Percentiles rank a stretch among this genome's conserved stretches.
These are phyloP conservation scores for Perca schrenkii DNA, from an alignment of 2,113 vertebrate species.

Conservation along the genomic window DNA sequence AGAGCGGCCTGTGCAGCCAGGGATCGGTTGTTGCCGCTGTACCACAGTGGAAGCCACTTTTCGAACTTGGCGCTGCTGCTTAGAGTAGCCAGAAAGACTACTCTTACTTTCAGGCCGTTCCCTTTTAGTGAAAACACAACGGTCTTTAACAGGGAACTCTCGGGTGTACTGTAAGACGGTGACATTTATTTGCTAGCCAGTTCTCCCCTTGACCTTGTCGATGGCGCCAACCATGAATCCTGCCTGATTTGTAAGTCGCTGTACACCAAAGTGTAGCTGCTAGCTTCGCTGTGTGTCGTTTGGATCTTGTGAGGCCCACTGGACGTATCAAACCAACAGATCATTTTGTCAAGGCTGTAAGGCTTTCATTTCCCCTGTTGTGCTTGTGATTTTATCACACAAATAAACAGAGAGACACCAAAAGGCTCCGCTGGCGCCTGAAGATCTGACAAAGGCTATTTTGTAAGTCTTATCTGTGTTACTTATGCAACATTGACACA, in stretches of 20 bases:
- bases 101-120: neutral
- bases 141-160: neutral
- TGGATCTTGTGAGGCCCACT: slow-evolving; percentile 48
- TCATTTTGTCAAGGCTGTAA: slow-evolving; percentile 56
- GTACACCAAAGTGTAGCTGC: neutral
- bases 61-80: neutral
- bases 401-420: slow-evolving; percentile 66
- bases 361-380: slow-evolving; percentile 75
- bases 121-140: slow-evolving; percentile 7
- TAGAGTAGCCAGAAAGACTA: neutral
- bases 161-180: neutral
- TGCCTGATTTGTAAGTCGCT: neutral
- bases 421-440: slow-evolving; percentile 52
- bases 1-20: no score
- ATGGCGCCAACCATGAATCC: neutral
- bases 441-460: slow-evolving; percentile 64
- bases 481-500: slow-evolving; percentile 57
- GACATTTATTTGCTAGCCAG: slow-evolving; percentile 11
- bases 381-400: slow-evolving; percentile 68
- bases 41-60: no score
- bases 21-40: no score
- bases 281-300: slow-evolving; percentile 36
- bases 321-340: slow-evolving; percentile 65
- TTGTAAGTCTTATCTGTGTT: slow-evolving; percentile 61
- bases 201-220: slow-evolving; percentile 4